Conservation (phyloP, 2,888 invertebrate species). For the Onchidella celtica region DNA sequence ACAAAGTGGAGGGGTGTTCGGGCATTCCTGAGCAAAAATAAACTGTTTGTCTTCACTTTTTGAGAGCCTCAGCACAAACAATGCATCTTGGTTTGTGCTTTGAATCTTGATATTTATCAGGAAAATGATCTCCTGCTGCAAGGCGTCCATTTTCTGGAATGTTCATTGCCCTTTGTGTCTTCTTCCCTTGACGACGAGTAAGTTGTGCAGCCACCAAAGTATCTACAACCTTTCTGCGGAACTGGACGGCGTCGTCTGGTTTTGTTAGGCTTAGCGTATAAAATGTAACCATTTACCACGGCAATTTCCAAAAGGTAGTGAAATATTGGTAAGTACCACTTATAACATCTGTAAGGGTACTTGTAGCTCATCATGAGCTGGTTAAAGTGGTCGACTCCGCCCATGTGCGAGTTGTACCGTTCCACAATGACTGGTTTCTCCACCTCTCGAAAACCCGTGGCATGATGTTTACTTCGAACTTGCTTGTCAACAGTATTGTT, state of each 20-base stretch:
- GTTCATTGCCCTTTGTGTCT: background rate
- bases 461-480: constrained; percentile 23
- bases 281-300: constrained; percentile 55
- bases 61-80: background rate
- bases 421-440: constrained; percentile 45
- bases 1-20: no score
- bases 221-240: background rate
- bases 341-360: constrained; percentile 46
- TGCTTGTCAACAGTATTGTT: constrained; percentile 20
- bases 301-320: constrained; percentile 52
- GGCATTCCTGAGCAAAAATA: no score
- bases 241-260: background rate
- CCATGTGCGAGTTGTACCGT: constrained; percentile 50
- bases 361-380: constrained; percentile 43
- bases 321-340: constrained; percentile 51
- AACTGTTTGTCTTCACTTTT: no score
- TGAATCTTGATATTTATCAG: background rate
- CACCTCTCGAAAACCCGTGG: constrained; percentile 25
- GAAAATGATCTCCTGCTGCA: background rate
- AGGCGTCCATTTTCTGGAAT: background rate
- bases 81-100: background rate
- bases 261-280: constrained; percentile 37
- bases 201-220: background rate
- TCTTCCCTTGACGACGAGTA: background rate
- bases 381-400: constrained; percentile 52